A percentile compares a stretch with the other conserved stretches of the same genome.
phyloP scores from a whole-genome alignment of 2,113 vertebrate species.

The Urocynchramus pylzowi region DNA sequence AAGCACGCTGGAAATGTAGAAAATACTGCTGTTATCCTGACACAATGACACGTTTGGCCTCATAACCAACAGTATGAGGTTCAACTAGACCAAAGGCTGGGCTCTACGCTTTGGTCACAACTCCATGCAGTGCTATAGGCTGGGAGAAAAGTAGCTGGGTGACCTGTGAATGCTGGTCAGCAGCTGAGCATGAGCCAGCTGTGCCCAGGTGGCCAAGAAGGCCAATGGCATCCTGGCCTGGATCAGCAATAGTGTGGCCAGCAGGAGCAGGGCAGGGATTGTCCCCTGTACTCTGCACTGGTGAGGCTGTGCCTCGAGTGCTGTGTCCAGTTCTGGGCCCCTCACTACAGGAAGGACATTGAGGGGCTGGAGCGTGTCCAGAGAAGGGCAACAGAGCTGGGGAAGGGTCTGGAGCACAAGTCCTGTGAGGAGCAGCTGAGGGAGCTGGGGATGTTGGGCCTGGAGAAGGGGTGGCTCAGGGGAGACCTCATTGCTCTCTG shows the following conservation, averaged over 20 bases:
- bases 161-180: background rate
- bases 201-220: background rate
- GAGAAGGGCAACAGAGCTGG: rapidly evolving
- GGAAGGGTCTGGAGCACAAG: background rate
- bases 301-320: rapidly evolving
- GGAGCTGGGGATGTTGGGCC: background rate
- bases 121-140: rapidly evolving
- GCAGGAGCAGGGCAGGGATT: background rate
- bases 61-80: background rate
- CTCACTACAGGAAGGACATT: rapidly evolving
- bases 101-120: background rate
- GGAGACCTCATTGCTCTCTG: rapidly evolving
- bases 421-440: background rate
- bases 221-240: background rate
- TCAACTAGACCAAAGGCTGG: background rate
- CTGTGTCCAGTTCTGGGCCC: rapidly evolving
- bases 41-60: background rate
- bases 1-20: background rate
- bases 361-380: rapidly evolving
- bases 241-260: background rate
- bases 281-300: rapidly evolving
- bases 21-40: rapidly evolving
- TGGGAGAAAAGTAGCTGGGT: background rate
- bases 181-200: background rate
- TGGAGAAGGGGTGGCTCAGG: background rate